These are phyloP conservation scores for Python bivittatus DNA, from an alignment of 2,113 vertebrate genomes.

Conservation along the genomic window DNA sequence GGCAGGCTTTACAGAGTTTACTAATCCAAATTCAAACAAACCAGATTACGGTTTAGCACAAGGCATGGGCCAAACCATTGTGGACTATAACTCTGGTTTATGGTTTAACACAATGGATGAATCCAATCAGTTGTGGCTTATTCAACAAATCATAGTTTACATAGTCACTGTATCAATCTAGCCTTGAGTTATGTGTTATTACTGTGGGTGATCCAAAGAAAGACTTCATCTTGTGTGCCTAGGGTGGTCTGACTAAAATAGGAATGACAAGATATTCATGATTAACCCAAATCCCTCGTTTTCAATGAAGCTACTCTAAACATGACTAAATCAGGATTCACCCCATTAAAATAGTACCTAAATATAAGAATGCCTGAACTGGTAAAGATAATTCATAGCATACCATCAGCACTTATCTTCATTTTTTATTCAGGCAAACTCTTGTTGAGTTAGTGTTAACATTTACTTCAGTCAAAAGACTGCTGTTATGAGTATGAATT, in stretches of 20 bases:
- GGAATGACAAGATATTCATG: not conserved
- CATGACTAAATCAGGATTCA: not conserved
- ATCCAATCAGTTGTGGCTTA: not conserved
- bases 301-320: not conserved
- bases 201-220: not conserved
- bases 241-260: not conserved
- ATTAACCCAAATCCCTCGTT: not conserved
- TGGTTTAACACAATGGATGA: not conserved
- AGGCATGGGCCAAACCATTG: not conserved
- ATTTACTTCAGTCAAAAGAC: slow-evolving; percentile 7
- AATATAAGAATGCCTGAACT: not conserved
- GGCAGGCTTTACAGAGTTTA: not conserved
- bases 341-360: not conserved
- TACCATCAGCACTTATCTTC: not conserved
- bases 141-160: not conserved
- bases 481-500: not conserved
- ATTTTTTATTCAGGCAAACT: not conserved
- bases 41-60: not conserved
- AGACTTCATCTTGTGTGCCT: not conserved
- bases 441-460: slow-evolving; percentile 3
- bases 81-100: not conserved
- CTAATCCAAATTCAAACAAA: not conserved
- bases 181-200: not conserved
- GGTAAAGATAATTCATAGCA: not conserved
- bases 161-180: not conserved